Evolutionary conservation across 2,113 vertebrate genomes (phyloP).

Genomic region (Narcine bancroftii): DNA sequence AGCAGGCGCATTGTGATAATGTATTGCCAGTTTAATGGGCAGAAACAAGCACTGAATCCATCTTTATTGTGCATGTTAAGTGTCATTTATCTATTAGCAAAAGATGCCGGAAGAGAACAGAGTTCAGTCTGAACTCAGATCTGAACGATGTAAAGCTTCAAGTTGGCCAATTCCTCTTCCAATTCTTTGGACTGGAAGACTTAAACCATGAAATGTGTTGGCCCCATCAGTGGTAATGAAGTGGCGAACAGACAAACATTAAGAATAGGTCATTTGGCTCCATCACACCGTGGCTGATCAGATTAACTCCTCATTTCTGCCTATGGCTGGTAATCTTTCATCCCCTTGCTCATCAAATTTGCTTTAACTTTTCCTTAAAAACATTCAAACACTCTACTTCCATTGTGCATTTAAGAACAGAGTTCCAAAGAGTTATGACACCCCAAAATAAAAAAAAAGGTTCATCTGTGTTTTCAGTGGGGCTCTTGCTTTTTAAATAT

Average conservation of each 20-base stretch:
- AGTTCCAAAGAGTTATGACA: too few species aligned
- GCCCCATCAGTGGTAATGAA: background rate
- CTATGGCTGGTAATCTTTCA: too few species aligned
- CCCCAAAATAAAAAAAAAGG: too few species aligned
- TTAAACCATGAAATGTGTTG: background rate
- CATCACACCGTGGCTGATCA: too few species aligned
- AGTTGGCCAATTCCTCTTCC: background rate
- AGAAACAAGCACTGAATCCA: slow-evolving; percentile 12
- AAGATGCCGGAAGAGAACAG: background rate
- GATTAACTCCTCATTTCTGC: too few species aligned
- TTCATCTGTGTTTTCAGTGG: too few species aligned
- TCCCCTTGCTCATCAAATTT: too few species aligned
- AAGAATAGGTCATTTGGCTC: too few species aligned
- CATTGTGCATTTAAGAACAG: too few species aligned
- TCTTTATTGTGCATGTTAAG: background rate
- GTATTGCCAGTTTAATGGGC: background rate
- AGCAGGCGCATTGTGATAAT: slow-evolving; percentile 23
- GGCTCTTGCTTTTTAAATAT: too few species aligned
- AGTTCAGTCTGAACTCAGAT: background rate
- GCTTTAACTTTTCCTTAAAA: too few species aligned
- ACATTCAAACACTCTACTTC: too few species aligned
- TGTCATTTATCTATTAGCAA: slow-evolving; percentile 18
- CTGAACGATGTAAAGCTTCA: background rate
- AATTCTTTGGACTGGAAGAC: background rate
- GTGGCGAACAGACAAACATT: background rate